Conservation (phyloP, 2,888 invertebrate genomes). For the Pterostichus niger region DNA sequence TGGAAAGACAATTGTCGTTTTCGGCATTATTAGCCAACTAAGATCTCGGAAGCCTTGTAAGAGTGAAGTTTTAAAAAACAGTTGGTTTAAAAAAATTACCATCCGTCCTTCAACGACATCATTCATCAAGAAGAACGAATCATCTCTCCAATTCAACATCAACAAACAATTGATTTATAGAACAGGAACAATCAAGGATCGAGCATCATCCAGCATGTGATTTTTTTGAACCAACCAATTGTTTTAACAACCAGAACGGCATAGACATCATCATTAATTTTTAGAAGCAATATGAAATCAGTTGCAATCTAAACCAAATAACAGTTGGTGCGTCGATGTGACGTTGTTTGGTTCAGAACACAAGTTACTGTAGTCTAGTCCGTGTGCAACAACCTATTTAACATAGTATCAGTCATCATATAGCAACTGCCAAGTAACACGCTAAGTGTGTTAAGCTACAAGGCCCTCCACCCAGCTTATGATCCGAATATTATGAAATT, state of each 20-base stretch:
- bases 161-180: slow-evolving; percentile 35
- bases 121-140: slow-evolving; percentile 46
- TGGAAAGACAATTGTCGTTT: slow-evolving; percentile 64
- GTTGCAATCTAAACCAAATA: slow-evolving; percentile 57
- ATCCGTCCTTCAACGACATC: slow-evolving; percentile 61
- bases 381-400: slow-evolving; percentile 63
- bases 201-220: slow-evolving; percentile 44
- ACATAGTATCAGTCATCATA: slow-evolving; percentile 25
- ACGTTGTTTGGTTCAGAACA: slow-evolving; percentile 56
- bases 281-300: slow-evolving; percentile 60
- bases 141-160: slow-evolving; percentile 33
- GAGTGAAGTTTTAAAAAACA: slow-evolving; percentile 41
- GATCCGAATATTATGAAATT: slow-evolving; percentile 61
- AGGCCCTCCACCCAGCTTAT: slow-evolving; percentile 66
- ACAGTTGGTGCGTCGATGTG: slow-evolving; percentile 5
- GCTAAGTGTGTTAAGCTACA: slow-evolving; percentile 61
- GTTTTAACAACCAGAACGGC: slow-evolving; percentile 53
- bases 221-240: slow-evolving; percentile 67
- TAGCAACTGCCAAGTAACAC: slow-evolving; percentile 63
- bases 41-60: slow-evolving; percentile 64
- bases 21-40: slow-evolving; percentile 60
- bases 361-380: slow-evolving; percentile 65
- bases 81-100: slow-evolving; percentile 67
- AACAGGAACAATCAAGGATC: slow-evolving; percentile 40
- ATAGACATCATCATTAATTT: slow-evolving; percentile 59